A percentile compares a stretch with the other conserved stretches of the same genome.
Conservation (phyloP, 2,888 invertebrate genomes). For the Drosophila subquinaria region DNA sequence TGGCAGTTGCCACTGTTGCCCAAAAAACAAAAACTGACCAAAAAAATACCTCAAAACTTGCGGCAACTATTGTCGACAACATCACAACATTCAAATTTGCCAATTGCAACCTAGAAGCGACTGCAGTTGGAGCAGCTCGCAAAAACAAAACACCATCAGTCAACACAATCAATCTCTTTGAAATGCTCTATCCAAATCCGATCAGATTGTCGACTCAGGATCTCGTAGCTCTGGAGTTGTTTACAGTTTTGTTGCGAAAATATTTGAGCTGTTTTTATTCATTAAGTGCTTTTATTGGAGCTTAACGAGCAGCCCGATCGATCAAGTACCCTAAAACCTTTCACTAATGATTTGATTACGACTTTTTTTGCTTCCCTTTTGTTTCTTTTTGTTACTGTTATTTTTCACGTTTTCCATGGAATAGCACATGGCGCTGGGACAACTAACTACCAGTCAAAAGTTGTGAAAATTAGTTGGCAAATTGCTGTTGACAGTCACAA, state of each 20-base stretch:
- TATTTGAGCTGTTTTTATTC: constrained; percentile 76
- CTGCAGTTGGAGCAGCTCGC: constrained; percentile 16
- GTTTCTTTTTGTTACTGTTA: constrained; percentile 5
- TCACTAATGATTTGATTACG: constrained; percentile 81
- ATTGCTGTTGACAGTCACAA: constrained; percentile 67
- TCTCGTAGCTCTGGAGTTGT: constrained; percentile 26
- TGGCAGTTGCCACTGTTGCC: constrained; percentile 65
- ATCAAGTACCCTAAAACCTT: constrained; percentile 83
- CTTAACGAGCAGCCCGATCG: constrained; percentile 75
- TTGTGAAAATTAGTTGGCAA: constrained; percentile 48
- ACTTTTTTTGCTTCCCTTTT: constrained; percentile 17
- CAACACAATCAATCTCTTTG: constrained; percentile 76
- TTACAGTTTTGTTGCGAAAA: constrained; percentile 70
- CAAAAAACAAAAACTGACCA: constrained; percentile 14
- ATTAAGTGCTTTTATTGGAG: constrained; percentile 77
- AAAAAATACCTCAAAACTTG: constrained; percentile 35
- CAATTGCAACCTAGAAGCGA: constrained; percentile 66
- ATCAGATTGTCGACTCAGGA: constrained; percentile 22
- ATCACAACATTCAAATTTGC: constrained; percentile 77
- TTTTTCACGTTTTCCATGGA: neutral
- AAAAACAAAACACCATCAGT: constrained; percentile 76
- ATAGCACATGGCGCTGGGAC: constrained; percentile 6
- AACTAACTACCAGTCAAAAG: constrained; percentile 5
- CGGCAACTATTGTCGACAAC: constrained; percentile 69
- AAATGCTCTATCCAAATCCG: neutral